Conservation (phyloP, 1,140 invertebrate species). For the Stegodyphus mimosarum region DNA sequence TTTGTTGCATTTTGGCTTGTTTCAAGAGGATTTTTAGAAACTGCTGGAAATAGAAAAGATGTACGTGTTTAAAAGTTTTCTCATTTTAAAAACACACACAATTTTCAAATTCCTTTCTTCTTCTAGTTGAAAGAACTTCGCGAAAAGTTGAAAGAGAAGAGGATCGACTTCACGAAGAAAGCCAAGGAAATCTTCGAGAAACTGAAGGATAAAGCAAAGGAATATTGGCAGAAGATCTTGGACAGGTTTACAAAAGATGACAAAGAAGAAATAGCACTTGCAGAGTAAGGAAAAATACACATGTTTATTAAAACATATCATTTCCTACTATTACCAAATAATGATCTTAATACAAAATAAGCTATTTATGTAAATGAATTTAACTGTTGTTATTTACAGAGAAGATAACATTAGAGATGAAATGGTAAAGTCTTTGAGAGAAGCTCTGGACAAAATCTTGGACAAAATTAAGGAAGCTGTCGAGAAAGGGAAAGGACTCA, state of each 20-base stretch:
- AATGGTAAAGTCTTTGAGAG: conserved; percentile 9
- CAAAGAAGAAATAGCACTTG: neutral
- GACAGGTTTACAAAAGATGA: neutral
- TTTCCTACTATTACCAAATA: neutral
- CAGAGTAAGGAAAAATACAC: neutral
- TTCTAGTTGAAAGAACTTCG: neutral
- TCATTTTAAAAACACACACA: no score
- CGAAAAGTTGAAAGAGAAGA: neutral
- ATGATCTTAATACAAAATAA: neutral
- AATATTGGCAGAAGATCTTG: neutral
- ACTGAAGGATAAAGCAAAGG: neutral
- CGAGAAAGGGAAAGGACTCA: conserved; percentile 20
- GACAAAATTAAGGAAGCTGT: conserved; percentile 28
- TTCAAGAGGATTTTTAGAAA: no score
- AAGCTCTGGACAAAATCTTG: conserved; percentile 19
- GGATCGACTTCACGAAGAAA: neutral
- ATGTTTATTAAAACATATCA: neutral
- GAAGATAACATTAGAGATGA: conserved; percentile 7
- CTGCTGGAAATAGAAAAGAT: no score
- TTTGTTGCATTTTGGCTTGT: no score
- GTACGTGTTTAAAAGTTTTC: no score
- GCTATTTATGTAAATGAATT: no score
- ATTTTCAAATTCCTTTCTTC: no score
- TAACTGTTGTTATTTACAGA: neutral
- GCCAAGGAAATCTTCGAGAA: neutral